Evolutionary conservation across 2,888 invertebrate genomes (phyloP).

Genomic region (Lasioglossum calceatum): DNA sequence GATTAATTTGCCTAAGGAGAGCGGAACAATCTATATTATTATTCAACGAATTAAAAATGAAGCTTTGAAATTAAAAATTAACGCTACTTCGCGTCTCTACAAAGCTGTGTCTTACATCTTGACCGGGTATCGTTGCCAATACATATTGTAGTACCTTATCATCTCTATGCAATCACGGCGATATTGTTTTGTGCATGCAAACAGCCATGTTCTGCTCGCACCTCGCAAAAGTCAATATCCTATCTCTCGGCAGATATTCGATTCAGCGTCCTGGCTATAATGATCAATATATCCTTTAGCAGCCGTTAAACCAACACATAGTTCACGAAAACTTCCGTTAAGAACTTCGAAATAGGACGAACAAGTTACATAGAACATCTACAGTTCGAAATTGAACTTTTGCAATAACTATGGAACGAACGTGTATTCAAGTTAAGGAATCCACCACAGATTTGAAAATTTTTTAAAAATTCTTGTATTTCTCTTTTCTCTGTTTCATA

Average conservation of each 20-base stretch:
- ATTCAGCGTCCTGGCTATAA: not conserved
- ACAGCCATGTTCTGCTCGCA: not conserved
- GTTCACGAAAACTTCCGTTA: constrained; percentile 10
- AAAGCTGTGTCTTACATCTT: not conserved
- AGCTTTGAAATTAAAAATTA: no score
- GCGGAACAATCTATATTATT: no score
- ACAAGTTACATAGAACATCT: not conserved
- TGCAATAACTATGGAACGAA: no score
- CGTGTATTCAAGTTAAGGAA: no score
- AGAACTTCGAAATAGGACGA: not conserved
- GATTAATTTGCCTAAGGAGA: no score
- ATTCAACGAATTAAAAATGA: no score
- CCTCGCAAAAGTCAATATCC: not conserved
- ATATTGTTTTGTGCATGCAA: not conserved
- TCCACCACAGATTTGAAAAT: no score
- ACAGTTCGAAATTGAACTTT: not conserved
- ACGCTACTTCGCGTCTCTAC: not conserved
- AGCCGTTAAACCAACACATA: not conserved
- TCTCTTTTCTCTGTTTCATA: not conserved
- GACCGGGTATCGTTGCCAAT: not conserved
- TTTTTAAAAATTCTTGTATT: no score
- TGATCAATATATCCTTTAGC: not conserved
- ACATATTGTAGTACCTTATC: not conserved
- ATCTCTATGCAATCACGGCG: not conserved
- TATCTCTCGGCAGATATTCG: not conserved